Base-by-base conservation (phyloP, 2,888 invertebrate genomes). In the Chaitophorus viminalis region DNA sequence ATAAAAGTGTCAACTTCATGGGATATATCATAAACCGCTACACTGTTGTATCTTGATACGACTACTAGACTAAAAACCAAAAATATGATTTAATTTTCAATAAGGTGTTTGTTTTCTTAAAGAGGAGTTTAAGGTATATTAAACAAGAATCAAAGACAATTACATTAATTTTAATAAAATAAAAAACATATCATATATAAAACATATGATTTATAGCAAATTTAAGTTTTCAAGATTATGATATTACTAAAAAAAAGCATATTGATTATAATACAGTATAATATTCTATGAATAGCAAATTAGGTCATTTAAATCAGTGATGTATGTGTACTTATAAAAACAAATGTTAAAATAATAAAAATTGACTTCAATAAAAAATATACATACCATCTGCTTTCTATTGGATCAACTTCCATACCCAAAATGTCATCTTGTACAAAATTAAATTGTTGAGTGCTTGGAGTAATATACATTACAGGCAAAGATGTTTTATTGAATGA, bases 321-420 rank as follows among this genome's bases (percentile, higher is more conserved):
- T 39, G 6, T 3, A 46, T 46, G 14, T 11, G 11, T 3, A 46
- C 14, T 46, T 46, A 46, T 46, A 3, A 21, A 60, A 21, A 60
- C 0, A 21, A 60, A 21, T 60, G 21, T 46, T 3, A 3, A 25
- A 60, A 60, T n/a, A n/a, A n/a, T n/a, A n/a, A 25, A 21, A 60
- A 60, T 21, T 60, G 21, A 60, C 14, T 46, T 46, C 6, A 60
- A 21, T 46, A 70, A 9, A 82, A 21, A 79, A 70, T 68, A 70
- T 60, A 75, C 68, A 77, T 81, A 87, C 87, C 60, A 52, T 46
- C 25, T 60, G n/a, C 65, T 36, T 81, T 79, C 74, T 33, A 0
- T 60, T 18, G 87, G 87, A 75, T 72, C 60, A 39, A 81, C 5
- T 87, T 87, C 87, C 81, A 87, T 75, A n/a, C 33, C 46, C 9